Conservation (phyloP, 2,888 invertebrate species). For the Pseudococcus viburni region DNA sequence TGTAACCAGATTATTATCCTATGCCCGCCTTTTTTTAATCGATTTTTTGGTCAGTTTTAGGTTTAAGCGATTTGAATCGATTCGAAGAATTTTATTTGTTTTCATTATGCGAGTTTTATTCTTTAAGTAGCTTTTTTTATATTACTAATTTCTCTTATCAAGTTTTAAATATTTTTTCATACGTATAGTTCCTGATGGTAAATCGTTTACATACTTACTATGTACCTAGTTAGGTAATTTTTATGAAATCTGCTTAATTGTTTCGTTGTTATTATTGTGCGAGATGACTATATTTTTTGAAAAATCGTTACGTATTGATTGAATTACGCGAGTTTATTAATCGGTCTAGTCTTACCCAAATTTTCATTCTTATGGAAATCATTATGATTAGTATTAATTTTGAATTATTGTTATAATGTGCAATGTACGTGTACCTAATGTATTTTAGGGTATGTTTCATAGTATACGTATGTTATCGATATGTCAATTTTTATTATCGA, state of each 20-base stretch:
- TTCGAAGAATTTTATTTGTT: constrained; percentile 10
- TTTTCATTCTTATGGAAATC: not conserved
- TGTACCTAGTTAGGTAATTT: not conserved
- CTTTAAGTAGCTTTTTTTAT: not conserved
- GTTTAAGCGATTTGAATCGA: not conserved
- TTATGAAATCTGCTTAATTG: not conserved
- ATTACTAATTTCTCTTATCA: not conserved
- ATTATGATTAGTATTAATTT: not conserved
- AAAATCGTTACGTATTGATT: constrained; percentile 8
- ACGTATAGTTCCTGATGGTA: constrained; percentile 27
- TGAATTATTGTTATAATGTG: not conserved
- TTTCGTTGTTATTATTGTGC: not conserved
- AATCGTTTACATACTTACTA: not conserved
- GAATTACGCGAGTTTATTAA: not conserved
- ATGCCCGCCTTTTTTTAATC: not conserved
- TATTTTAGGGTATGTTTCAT: not conserved
- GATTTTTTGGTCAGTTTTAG: not conserved
- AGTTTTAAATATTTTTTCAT: not conserved
- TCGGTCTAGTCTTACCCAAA: constrained; percentile 39
- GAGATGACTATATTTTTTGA: not conserved
- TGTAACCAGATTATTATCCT: not conserved
- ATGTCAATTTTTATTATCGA: not conserved
- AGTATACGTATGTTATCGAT: not conserved
- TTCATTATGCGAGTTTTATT: not conserved
- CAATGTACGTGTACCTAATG: not conserved